Percentiles rank a stretch among this genome's conserved stretches.
Conservation (phyloP, 2,113 vertebrate genomes). For the Dicrurus megarhynchus region DNA sequence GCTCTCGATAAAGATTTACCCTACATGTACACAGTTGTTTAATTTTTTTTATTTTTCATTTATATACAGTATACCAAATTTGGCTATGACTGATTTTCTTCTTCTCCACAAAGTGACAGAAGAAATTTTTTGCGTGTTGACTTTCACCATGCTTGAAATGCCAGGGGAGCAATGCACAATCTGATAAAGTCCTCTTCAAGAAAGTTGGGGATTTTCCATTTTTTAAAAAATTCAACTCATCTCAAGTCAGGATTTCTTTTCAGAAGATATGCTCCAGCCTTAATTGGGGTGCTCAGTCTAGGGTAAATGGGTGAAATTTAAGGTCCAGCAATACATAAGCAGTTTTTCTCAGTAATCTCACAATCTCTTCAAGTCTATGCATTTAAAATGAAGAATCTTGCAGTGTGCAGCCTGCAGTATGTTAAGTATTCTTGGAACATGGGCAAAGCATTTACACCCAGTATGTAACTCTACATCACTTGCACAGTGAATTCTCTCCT, state of each 20-base stretch:
- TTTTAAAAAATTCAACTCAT: background rate
- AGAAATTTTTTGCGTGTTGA: background rate
- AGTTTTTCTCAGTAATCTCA: slow-evolving; percentile 30
- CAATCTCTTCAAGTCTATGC: slow-evolving; percentile 52
- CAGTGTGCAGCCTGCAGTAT: background rate
- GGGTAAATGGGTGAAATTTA: slow-evolving; percentile 44
- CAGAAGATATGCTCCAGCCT: slow-evolving; percentile 15
- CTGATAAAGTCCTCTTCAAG: background rate
- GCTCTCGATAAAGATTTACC: background rate
- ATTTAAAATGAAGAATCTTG: slow-evolving; percentile 60
- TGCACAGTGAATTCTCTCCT: background rate
- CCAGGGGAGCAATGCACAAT: background rate
- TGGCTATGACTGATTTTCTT: background rate
- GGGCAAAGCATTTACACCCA: background rate
- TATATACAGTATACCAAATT: background rate
- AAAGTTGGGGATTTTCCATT: slow-evolving; percentile 7
- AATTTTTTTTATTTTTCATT: background rate
- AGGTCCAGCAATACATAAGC: slow-evolving; percentile 18
- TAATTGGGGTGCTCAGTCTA: slow-evolving; percentile 36
- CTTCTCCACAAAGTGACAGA: background rate
- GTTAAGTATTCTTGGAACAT: background rate
- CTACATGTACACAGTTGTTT: background rate
- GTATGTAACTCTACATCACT: background rate
- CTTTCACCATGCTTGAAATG: background rate
- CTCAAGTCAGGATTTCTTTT: background rate